Percentiles rank a stretch among this genome's conserved stretches.
These are phyloP conservation scores for Anoplius nigerrimus DNA, from an alignment of 2,888 invertebrate genomes.

Conservation along the genomic window DNA sequence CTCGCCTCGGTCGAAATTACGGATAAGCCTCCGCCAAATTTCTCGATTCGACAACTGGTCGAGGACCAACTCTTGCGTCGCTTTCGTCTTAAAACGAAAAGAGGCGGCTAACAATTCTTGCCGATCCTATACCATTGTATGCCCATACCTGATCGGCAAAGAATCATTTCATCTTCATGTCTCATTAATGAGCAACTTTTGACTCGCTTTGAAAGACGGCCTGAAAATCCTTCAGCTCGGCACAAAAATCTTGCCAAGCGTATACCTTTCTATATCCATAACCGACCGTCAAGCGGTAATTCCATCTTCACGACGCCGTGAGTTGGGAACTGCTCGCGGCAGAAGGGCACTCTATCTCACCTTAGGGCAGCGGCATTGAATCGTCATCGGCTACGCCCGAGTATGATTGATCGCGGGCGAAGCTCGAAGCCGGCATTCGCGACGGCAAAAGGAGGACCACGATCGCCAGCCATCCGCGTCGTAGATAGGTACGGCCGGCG, in stretches of 20 bases:
- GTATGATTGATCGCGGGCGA: slow-evolving; percentile 22
- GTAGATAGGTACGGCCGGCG: neutral
- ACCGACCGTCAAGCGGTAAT: no score
- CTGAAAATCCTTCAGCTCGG: no score
- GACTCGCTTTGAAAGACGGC: no score
- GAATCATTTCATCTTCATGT: no score
- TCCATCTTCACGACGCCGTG: neutral
- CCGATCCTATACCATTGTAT: no score
- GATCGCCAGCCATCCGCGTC: neutral
- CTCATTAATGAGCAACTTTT: no score
- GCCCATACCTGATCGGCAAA: no score
- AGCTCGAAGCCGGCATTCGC: slow-evolving; percentile 2
- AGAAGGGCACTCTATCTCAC: no score
- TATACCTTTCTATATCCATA: no score
- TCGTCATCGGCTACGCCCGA: slow-evolving; percentile 23
- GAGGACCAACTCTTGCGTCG: neutral
- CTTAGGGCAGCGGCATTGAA: slow-evolving; percentile 1
- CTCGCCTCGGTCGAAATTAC: slow-evolving; percentile 30
- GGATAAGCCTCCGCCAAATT: slow-evolving; percentile 26
- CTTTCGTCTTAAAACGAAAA: no score
- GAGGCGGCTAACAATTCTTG: no score
- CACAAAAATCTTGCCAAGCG: no score
- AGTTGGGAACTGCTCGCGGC: neutral
- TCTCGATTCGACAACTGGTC: neutral
- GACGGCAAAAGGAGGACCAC: neutral